Base-by-base conservation (phyloP, 2,888 invertebrate genomes). In the Seira ritae region DNA sequence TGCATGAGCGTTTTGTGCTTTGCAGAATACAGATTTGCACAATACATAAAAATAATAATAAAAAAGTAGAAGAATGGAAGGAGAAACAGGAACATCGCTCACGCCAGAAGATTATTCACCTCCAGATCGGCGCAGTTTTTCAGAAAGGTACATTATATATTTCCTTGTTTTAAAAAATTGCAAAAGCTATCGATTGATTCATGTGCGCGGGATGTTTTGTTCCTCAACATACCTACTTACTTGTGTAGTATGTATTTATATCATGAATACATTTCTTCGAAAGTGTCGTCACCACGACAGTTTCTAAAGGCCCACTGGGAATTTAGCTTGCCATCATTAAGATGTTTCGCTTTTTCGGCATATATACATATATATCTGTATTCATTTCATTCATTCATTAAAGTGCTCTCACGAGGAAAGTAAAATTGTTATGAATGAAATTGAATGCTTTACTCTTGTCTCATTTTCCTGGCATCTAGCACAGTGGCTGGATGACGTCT, bases 131-230 rank as follows among this genome's bases (percentile, higher is more conserved):
- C 80, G 74, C 62, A 80, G 74, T 80, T 74, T 80, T 23, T 80
- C 80, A 1, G 80, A 80, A 80, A 80, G 80, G 80, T 80, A 80
- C 12, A 46, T 23, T 60, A 60, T n/a, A 60, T 60, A 17, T n/a
- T n/a, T n/a, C n/a, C 8, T 60, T 60, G 60, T 17, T n/a, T n/a
- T n/a, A n/a, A n/a, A n/a, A n/a, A n/a, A n/a, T n/a, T n/a, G n/a
- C n/a, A n/a, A n/a, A n/a, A n/a, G n/a, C n/a, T n/a, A n/a, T n/a
- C 6, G 46, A 6, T 10, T 42, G 46, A 42, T 42, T 10, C 46
- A 42, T 42, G 46, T 10, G 15, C 46, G 15, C 46, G 15, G 46
- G 46, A 17, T 24, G 17, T 70, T 31, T 46, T n/a, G n/a, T n/a
- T n/a, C n/a, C n/a, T n/a, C n/a, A n/a, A n/a, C n/a, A n/a, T n/a